Evolutionary conservation across 2,113 vertebrate genomes (phyloP).

Genomic region (Alectura lathami): DNA sequence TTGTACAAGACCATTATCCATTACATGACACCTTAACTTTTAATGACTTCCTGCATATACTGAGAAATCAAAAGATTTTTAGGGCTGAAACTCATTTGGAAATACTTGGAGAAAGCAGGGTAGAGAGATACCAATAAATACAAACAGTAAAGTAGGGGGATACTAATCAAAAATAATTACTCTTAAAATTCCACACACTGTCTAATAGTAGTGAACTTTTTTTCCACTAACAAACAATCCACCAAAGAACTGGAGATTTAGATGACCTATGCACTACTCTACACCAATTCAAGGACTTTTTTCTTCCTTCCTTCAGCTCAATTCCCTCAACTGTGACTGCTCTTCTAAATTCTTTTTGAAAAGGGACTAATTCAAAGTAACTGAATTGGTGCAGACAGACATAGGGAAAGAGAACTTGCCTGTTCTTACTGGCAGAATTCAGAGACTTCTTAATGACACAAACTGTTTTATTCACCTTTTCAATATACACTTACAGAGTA

Average conservation of each 20-base stretch:
- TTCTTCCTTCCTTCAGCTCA: neutral
- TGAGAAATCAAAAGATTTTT: neutral
- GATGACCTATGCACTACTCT: neutral
- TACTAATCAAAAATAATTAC: neutral
- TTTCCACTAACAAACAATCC: neutral
- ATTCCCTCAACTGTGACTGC: neutral
- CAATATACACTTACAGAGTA: neutral
- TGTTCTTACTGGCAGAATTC: neutral
- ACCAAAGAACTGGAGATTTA: neutral
- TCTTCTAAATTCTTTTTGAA: neutral
- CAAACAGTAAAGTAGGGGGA: neutral
- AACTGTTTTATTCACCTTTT: neutral
- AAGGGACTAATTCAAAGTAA: neutral
- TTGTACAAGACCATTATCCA: neutral
- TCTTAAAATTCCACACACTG: neutral
- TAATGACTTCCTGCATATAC: neutral
- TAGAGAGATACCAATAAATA: too few species aligned
- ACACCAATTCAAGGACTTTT: neutral
- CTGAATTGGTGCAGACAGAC: neutral
- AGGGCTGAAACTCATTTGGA: neutral
- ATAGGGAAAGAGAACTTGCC: neutral
- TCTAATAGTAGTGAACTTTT: neutral
- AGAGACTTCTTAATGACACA: neutral
- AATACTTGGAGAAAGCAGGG: neutral
- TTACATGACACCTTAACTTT: neutral